Evolutionary conservation across 2,113 vertebrate genomes (phyloP), one percentile per base, ranked within the genome.

Genomic region (Nycticryphes semicollaris): DNA sequence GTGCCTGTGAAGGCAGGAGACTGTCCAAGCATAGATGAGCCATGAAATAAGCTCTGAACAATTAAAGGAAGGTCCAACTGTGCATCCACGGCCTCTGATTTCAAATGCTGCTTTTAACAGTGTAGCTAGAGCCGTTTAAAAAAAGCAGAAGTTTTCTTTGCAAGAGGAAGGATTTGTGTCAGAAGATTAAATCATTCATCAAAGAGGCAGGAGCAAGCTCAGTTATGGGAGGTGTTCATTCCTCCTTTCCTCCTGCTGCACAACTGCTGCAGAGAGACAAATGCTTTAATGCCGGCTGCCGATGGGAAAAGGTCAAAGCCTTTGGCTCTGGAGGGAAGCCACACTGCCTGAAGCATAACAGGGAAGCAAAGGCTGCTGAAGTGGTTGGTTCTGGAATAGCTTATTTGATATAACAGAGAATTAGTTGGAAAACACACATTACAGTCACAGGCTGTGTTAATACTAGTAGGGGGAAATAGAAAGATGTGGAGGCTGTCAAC

Each of bases 401-500:
- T 89, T 77, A 12, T 75, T 31, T 69, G n/a, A 80, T 83, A 10
- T 13, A 57, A 62, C 13, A 87, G 53, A 87, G 53, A 67, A 21
- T 33, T 22, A 19, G 22, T 0, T 48, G 62, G 18, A 72, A 94
- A 94, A 57, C n/a, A 84, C 35, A 4, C 27, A n/a, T 30, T 6
- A 10, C 13, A 31, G 47, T 87, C 35, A 33, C 14, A 54, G 31
- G 22, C 17, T 4, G 0, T 47, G 39, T 70, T 88, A 57, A 66
- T 57, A 54, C 12, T 57, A 59, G 18, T 8, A 2, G 14, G 20
- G 9, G 3, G 3, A 57, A 82, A 60, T 1, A 45, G 57, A 87
- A 75, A 70, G 17, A 23, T 2, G 0, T 1, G 4, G 78, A 48
- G 12, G 15, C 30, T 89, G 47, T 37, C 0, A 0, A 25, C 16